Percentiles rank a stretch among this genome's conserved stretches.
Conservation (phyloP, 2,113 vertebrate species). For the Leucopsar rothschildi region DNA sequence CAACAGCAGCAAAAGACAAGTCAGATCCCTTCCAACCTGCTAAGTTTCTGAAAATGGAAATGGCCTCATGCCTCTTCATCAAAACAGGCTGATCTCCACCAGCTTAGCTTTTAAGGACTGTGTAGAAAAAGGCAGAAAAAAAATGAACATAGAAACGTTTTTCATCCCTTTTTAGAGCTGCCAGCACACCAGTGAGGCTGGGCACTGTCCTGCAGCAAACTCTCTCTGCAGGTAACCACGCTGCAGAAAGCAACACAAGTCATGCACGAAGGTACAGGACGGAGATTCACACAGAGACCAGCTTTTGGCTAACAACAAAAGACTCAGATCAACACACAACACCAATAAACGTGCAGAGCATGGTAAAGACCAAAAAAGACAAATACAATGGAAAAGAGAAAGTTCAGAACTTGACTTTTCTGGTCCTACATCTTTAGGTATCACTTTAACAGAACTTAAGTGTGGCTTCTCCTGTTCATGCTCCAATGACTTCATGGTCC, state of each 20-base stretch:
- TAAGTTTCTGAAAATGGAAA: not conserved
- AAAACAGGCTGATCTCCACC: not conserved
- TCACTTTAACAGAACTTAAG: not conserved
- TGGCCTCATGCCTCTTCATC: not conserved
- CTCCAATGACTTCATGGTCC: constrained; percentile 1
- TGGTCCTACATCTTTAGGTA: not conserved
- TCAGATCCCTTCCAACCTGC: not conserved
- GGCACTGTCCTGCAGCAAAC: not conserved
- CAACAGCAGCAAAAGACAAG: not conserved
- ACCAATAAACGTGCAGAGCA: constrained; percentile 72
- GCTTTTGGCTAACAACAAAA: constrained; percentile 10
- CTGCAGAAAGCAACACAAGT: not conserved
- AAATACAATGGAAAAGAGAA: not conserved
- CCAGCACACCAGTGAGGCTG: not conserved
- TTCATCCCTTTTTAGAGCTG: not conserved
- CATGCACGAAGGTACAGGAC: not conserved
- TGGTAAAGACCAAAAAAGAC: constrained; percentile 31
- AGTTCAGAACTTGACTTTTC: constrained; percentile 13
- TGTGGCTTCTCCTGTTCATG: constrained; percentile 25
- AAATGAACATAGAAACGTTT: not conserved
- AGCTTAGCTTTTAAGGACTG: not conserved
- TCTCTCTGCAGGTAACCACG: not conserved
- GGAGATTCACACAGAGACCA: not conserved
- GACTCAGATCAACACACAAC: constrained; percentile 19
- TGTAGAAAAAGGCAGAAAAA: not conserved